Evolutionary conservation across 1,140 invertebrate species (phyloP).

Genomic region (Xylocopa sonorina): DNA sequence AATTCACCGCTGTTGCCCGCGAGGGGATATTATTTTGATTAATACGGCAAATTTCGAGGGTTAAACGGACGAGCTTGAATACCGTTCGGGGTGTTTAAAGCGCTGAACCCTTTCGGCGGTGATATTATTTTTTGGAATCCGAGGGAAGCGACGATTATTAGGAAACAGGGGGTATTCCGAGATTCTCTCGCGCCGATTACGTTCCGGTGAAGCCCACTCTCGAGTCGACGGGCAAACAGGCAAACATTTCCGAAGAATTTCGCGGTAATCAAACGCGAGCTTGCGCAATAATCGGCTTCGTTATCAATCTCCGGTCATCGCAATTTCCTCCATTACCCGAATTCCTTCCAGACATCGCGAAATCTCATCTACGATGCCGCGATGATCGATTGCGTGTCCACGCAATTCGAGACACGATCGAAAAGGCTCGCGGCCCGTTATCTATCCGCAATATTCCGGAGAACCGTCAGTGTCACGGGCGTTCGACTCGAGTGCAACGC

Average conservation of each 20-base stretch:
- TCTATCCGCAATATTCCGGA: not conserved
- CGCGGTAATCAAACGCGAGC: not conserved
- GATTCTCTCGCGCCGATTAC: too few relatives aligned
- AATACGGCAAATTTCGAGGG: not conserved
- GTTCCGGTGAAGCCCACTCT: too few relatives aligned
- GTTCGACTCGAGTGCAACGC: conserved; percentile 1
- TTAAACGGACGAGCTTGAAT: not conserved
- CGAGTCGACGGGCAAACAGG: too few relatives aligned
- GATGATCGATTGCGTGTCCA: conserved; percentile 13
- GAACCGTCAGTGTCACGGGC: not conserved
- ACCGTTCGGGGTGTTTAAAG: too few relatives aligned
- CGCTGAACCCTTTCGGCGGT: too few relatives aligned
- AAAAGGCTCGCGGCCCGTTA: not conserved
- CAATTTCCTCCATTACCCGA: too few relatives aligned
- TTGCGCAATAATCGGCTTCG: too few relatives aligned
- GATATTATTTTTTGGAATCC: too few relatives aligned
- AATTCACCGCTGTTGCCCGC: not conserved
- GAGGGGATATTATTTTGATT: not conserved
- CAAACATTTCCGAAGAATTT: too few relatives aligned
- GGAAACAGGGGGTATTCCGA: too few relatives aligned
- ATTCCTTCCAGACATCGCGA: not conserved
- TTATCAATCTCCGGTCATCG: not conserved
- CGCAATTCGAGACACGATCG: not conserved
- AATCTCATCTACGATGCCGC: not conserved
- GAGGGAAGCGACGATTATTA: too few relatives aligned